A percentile compares a stretch with the other conserved stretches of the same genome.
These are phyloP conservation scores for Drosophila malerkotliana DNA, from an alignment of 1,140 invertebrate species.

Conservation along the genomic window DNA sequence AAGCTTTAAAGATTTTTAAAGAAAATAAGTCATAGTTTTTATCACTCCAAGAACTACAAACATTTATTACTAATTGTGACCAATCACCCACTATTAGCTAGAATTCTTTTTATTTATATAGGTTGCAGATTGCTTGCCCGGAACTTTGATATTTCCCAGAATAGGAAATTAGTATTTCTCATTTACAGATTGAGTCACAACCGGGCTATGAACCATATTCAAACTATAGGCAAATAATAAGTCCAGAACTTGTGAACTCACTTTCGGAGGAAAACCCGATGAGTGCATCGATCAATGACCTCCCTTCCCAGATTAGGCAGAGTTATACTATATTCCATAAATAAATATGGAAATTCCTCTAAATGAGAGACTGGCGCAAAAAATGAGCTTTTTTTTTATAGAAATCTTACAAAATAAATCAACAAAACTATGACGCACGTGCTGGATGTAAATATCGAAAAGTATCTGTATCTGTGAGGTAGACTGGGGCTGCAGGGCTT, in stretches of 20 bases:
- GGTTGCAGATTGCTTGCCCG: slow-evolving; percentile 4
- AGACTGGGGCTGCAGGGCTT: slow-evolving; percentile 28
- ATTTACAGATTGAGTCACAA: slow-evolving; percentile 38
- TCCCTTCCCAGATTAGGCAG: slow-evolving; percentile 18
- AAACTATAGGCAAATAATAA: slow-evolving; percentile 2
- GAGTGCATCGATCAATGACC: slow-evolving; percentile 38
- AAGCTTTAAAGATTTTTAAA: too few relatives aligned
- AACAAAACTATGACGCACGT: slow-evolving; percentile 41
- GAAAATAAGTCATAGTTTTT: background rate
- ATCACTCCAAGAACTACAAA: background rate
- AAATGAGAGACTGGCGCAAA: background rate
- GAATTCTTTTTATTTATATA: slow-evolving; percentile 26
- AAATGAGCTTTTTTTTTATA: background rate
- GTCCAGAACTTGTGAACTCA: background rate
- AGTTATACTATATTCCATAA: slow-evolving; percentile 11
- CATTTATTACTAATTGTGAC: slow-evolving; percentile 8
- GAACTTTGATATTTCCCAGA: slow-evolving; percentile 30
- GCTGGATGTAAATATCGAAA: background rate
- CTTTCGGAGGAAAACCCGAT: slow-evolving; percentile 31
- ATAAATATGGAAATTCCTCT: slow-evolving; percentile 28
- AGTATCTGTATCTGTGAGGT: slow-evolving; percentile 14
- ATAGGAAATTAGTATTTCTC: slow-evolving; percentile 26
- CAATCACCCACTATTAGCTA: slow-evolving; percentile 7
- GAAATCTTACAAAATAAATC: slow-evolving; percentile 13
- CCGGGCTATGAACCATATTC: slow-evolving; percentile 39